A percentile compares a stretch with the other conserved stretches of the same genome.
These are phyloP conservation scores for Lonchura striata DNA, from an alignment of 2,113 vertebrate species.

Conservation along the genomic window DNA sequence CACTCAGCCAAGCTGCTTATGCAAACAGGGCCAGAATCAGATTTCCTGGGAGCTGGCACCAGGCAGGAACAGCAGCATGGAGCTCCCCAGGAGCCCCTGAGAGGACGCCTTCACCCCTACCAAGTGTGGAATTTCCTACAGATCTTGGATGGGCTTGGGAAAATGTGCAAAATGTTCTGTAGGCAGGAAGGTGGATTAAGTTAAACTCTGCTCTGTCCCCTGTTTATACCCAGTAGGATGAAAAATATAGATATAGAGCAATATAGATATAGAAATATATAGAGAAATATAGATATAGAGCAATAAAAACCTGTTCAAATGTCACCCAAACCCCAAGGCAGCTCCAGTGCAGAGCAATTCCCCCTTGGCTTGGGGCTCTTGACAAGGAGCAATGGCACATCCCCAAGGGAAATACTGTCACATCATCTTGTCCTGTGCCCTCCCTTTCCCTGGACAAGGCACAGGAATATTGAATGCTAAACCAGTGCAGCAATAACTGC, in stretches of 20 bases:
- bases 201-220: neutral
- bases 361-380: neutral
- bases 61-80: neutral
- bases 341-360: neutral
- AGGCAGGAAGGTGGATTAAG: neutral
- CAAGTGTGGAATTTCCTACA: neutral
- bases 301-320: neutral
- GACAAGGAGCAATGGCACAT: neutral
- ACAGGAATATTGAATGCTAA: neutral
- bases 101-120: neutral
- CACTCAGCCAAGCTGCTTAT: neutral
- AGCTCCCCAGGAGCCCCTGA: neutral
- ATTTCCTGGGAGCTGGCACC: neutral
- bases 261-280: no score
- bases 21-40: neutral
- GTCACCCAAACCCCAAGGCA: neutral
- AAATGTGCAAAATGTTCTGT: neutral
- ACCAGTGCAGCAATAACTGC: neutral
- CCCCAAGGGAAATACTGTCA: neutral
- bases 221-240: neutral
- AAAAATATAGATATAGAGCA: accelerated
- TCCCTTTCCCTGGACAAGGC: neutral
- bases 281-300: accelerated
- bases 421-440: neutral
- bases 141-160: neutral